Base-by-base conservation (phyloP, 2,888 invertebrate species). In the Ectemnius lituratus region DNA sequence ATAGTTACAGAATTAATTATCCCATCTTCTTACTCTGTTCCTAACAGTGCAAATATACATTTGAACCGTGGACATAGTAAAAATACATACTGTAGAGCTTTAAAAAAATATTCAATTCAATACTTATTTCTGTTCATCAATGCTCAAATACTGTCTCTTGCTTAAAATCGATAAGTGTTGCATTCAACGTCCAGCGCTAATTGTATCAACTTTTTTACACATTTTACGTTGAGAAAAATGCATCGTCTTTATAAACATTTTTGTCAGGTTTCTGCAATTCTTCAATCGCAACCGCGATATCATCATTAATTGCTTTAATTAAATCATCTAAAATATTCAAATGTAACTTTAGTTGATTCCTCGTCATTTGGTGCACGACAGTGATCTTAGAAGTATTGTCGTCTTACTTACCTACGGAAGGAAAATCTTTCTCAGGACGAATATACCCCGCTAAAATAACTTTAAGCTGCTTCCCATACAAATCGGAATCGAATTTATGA, bases 391-490 rank as follows among this genome's bases (percentile, higher is more conserved):
- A 6, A 23, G 45, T 27, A 67, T 18, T 18, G 8, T 2, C 37
- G 11, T 37, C 8, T 60, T 14, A 79, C 84, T 89, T 88, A 94
- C 94, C 94, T 76, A 93, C 80, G 0, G 95, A 95, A 18, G 92
- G 91, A 87, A 98, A 99, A 89, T 96, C 94, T 87, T 92, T 93
- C 92, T 99, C 98, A 0, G 95, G 94, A 81, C 99, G 92, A 75
- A 99, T 93, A 89, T 95, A 98, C 18, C 97, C 98, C 67, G 95
- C 89, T 73, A 99, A 93, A 75, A 95, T 94, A 27, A 97, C 94
- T 91, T 95, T 96, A 77, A 99, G 91, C 71, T 92, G 89, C 59
- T 95, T 93, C 0, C 96, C 98, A 91, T 99, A 99, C 86, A 99
- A 97, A 91, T 99, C 98, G 58, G 92, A 88, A 37, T 94, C 92